Conservation (phyloP, 2,797 vertebrate genomes). For the Lycodopsis pacificus region DNA sequence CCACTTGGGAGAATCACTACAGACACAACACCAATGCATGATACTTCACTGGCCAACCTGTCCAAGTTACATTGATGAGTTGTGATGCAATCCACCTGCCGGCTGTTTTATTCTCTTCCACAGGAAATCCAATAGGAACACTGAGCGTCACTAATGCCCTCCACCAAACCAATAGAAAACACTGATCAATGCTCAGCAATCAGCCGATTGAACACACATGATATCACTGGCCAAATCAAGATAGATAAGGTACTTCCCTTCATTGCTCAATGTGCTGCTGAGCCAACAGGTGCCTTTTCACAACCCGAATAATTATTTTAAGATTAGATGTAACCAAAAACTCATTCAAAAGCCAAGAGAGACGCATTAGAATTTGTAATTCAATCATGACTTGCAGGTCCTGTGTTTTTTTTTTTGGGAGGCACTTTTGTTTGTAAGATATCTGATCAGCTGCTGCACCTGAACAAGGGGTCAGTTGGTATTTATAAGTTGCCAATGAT, state of each 20-base stretch:
- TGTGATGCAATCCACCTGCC: conserved; percentile 44
- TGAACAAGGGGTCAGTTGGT: conserved; percentile 18
- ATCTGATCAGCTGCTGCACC: conserved; percentile 35
- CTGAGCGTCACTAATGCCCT: conserved; percentile 59
- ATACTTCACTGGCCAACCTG: conserved; percentile 31
- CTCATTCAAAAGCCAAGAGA: background rate
- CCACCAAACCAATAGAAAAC: conserved; percentile 56
- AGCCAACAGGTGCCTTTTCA: conserved; percentile 47
- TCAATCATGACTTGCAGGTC: conserved; percentile 19
- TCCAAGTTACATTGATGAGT: conserved; percentile 70
- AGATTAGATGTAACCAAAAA: conserved; percentile 21
- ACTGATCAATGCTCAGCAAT: conserved; percentile 75
- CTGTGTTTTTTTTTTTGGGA: conserved; percentile 7
- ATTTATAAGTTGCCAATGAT: conserved; percentile 31
- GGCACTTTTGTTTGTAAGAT: conserved; percentile 4
- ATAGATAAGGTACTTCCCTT: conserved; percentile 56
- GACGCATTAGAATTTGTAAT: conserved; percentile 17
- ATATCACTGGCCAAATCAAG: conserved; percentile 70
- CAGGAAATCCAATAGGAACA: conserved; percentile 62
- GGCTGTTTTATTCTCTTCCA: conserved; percentile 54
- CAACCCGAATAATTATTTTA: conserved; percentile 15
- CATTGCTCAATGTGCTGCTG: conserved; percentile 21
- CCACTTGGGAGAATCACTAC: conserved; percentile 6
- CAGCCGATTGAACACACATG: conserved; percentile 69
- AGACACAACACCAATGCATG: conserved; percentile 13